A percentile compares a stretch with the other conserved stretches of the same genome.
Evolutionary conservation across 2,797 vertebrate species (phyloP).

Genomic region (Eremophila alpestris): DNA sequence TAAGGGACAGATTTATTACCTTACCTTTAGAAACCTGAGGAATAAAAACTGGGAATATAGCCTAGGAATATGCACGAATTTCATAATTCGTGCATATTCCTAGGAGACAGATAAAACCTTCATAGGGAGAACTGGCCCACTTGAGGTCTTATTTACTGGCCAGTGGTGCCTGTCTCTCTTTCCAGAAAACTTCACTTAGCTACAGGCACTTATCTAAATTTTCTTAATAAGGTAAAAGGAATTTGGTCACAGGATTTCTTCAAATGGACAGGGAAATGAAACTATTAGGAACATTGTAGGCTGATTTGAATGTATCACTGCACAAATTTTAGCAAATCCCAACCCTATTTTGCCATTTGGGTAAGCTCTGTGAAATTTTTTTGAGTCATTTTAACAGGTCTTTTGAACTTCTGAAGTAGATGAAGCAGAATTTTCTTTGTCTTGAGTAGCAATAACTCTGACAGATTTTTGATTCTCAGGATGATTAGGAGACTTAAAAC

Average conservation of each 20-base stretch:
- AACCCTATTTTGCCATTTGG: not conserved
- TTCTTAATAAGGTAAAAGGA: not conserved
- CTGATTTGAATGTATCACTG: not conserved
- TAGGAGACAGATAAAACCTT: not conserved
- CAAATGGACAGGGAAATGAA: not conserved
- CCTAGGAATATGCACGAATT: not conserved
- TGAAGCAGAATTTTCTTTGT: not conserved
- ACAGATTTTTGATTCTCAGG: not conserved
- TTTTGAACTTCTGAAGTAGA: not conserved
- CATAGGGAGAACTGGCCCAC: not conserved
- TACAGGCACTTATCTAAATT: not conserved
- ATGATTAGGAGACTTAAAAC: not conserved
- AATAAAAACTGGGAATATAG: not conserved
- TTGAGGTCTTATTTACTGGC: not conserved
- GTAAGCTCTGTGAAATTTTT: not conserved
- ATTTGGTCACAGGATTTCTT: not conserved
- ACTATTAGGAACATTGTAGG: not conserved
- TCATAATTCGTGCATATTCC: not conserved
- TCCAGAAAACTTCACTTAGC: not conserved
- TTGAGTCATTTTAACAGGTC: not conserved
- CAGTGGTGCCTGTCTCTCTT: not conserved
- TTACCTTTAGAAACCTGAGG: constrained; percentile 17
- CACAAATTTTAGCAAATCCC: not conserved
- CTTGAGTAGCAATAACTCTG: not conserved
- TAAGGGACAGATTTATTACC: constrained; percentile 15